A percentile compares a stretch with the other conserved stretches of the same genome.
phyloP scores from a whole-genome alignment of 2,113 vertebrate genomes.

The Callipepla squamata region DNA sequence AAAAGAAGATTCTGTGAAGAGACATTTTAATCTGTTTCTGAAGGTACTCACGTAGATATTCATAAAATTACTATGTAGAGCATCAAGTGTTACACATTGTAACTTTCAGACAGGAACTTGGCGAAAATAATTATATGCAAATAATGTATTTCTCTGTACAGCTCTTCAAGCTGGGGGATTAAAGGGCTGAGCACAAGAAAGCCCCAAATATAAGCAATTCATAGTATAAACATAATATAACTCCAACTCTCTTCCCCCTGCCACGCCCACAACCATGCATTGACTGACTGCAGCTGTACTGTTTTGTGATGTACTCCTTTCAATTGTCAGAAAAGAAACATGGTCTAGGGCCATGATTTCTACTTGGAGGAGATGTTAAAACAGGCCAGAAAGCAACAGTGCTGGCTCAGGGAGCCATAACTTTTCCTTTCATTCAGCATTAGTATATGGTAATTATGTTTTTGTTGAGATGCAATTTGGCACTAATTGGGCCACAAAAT shows the following conservation, averaged over 20 bases:
- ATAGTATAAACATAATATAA: slow-evolving; percentile 23
- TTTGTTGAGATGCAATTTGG: background rate
- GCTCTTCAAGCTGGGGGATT: slow-evolving; percentile 55
- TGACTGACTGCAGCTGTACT: background rate
- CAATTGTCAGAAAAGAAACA: background rate
- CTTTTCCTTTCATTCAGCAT: background rate
- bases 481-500: background rate
- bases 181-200: slow-evolving; percentile 43
- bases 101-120: background rate
- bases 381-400: background rate
- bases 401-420: background rate
- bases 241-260: background rate
- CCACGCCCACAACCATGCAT: background rate
- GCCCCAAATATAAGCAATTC: slow-evolving; percentile 56
- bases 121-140: slow-evolving; percentile 45
- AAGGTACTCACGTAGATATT: background rate
- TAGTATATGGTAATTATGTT: background rate
- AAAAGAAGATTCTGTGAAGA: background rate
- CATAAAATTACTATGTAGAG: slow-evolving; percentile 5
- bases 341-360: background rate
- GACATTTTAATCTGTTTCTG: background rate
- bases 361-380: background rate
- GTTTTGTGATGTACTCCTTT: background rate
- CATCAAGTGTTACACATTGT: background rate
- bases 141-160: slow-evolving; percentile 7